Conservation (phyloP, 2,113 vertebrate genomes). For the Gorsachius goisagi region DNA sequence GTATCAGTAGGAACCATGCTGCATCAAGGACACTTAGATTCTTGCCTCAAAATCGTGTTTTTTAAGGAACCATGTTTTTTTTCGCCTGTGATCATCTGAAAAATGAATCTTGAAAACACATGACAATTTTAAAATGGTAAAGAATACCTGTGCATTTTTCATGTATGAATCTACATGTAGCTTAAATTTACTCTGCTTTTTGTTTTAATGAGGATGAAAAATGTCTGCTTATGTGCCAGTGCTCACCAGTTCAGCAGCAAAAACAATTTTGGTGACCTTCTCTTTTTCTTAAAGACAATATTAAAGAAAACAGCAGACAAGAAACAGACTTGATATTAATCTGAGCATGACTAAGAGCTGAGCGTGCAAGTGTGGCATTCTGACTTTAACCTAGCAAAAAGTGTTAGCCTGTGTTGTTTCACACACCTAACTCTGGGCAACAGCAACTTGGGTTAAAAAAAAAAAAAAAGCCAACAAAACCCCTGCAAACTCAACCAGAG, state of each 20-base stretch:
- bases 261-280: not conserved
- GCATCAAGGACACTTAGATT: not conserved
- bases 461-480: not conserved
- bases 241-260: not conserved
- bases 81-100: not conserved
- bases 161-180: not conserved
- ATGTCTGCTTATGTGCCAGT: not conserved
- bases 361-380: not conserved
- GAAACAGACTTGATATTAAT: not conserved
- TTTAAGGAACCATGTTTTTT: not conserved
- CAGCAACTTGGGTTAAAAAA: not conserved
- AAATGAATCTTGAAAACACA: not conserved
- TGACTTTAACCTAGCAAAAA: not conserved
- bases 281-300: not conserved
- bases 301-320: not conserved
- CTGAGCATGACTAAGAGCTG: not conserved
- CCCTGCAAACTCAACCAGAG: not conserved
- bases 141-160: not conserved
- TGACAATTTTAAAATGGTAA: not conserved
- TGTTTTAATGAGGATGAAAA: not conserved
- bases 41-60: not conserved
- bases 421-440: not conserved
- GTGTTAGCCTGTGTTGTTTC: not conserved
- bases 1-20: not conserved
- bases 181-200: not conserved